phyloP scores from a whole-genome alignment of 1,140 invertebrate species.

The Popillia japonica region DNA sequence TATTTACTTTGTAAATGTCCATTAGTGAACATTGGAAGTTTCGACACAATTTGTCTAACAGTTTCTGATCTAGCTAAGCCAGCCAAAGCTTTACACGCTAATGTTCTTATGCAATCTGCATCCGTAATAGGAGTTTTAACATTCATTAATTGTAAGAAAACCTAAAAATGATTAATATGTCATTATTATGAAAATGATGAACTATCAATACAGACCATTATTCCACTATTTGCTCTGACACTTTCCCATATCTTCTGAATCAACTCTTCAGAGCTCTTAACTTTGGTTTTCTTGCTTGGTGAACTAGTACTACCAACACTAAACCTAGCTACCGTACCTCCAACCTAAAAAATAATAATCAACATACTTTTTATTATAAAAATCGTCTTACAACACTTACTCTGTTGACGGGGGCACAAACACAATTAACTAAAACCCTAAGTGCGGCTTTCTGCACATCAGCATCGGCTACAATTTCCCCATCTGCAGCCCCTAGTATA shows the following conservation, averaged over 20 bases:
- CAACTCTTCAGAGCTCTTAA: slow-evolving; percentile 83
- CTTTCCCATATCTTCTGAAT: slow-evolving; percentile 93
- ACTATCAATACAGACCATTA: slow-evolving; percentile 73
- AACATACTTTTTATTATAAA: not conserved
- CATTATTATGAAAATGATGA: not conserved
- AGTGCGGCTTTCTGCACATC: slow-evolving; percentile 93
- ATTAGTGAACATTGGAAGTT: slow-evolving; percentile 92
- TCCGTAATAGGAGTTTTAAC: slow-evolving; percentile 95
- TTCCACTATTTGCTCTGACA: slow-evolving; percentile 93
- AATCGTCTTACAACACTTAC: slow-evolving; percentile 62
- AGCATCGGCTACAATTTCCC: slow-evolving; percentile 86
- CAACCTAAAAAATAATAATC: slow-evolving; percentile 62
- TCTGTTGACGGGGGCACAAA: slow-evolving; percentile 87
- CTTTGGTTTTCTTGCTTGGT: slow-evolving; percentile 75
- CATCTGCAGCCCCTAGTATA: slow-evolving; percentile 85
- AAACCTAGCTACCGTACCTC: slow-evolving; percentile 71
- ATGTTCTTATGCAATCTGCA: slow-evolving; percentile 90
- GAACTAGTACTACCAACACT: slow-evolving; percentile 66
- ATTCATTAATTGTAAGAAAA: slow-evolving; percentile 80
- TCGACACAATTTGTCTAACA: slow-evolving; percentile 94
- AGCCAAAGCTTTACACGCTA: slow-evolving; percentile 91
- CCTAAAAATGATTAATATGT: slow-evolving; percentile 51
- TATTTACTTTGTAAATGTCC: slow-evolving; percentile 87
- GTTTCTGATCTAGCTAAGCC: slow-evolving; percentile 91
- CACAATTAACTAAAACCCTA: slow-evolving; percentile 89